phyloP scores from a whole-genome alignment of 2,888 invertebrate genomes.

The Amblyteles armatorius region DNA sequence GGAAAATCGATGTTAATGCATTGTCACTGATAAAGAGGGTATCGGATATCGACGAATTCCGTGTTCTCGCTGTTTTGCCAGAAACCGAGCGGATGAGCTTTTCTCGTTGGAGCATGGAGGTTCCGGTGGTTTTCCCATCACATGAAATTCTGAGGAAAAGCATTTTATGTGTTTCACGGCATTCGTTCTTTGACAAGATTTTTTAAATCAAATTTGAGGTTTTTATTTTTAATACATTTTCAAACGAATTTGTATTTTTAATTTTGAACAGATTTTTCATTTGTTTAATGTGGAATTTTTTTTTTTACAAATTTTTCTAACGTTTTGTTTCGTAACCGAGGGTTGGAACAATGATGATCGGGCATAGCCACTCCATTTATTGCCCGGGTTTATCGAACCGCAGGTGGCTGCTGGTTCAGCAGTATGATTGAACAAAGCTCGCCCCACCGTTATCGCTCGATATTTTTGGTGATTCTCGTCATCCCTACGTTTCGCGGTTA shows the following conservation, averaged over 20 bases:
- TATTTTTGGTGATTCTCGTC: not conserved
- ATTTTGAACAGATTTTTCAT: not conserved
- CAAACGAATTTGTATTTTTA: not conserved
- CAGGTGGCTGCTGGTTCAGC: not conserved
- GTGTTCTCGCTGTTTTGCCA: not conserved
- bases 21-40: not conserved
- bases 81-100: not conserved
- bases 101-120: not conserved
- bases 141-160: not conserved
- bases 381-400: not conserved
- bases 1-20: not conserved
- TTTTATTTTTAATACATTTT: not conserved
- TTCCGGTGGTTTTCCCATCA: not conserved
- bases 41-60: not conserved
- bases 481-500: not conserved
- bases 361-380: not conserved
- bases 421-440: slow-evolving; percentile 2
- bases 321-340: not conserved
- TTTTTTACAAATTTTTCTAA: not conserved
- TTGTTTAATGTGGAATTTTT: not conserved
- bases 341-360: not conserved
- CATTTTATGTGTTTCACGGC: not conserved
- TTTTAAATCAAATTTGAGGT: not conserved
- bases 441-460: not conserved
- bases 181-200: not conserved